Evolutionary conservation across 2,888 invertebrate species (phyloP).

Genomic region (Sisyra nigra): DNA sequence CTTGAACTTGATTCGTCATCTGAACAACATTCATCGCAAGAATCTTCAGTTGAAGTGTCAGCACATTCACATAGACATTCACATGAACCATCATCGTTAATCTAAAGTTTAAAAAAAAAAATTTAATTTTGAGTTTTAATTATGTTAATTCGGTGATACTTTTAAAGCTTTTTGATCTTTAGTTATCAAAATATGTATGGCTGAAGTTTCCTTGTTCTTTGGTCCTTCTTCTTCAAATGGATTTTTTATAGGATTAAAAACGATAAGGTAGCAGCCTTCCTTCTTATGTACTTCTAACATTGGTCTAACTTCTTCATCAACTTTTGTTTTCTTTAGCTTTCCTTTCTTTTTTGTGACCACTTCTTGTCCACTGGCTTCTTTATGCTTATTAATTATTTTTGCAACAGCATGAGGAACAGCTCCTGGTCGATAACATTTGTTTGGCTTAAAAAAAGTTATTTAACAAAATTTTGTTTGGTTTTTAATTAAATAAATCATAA

Average conservation of each 20-base stretch:
- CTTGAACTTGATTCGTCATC: conserved; percentile 28
- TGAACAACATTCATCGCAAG: conserved; percentile 19
- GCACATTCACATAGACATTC: conserved; percentile 2
- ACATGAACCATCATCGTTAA: neutral
- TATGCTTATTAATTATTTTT: conserved; percentile 18
- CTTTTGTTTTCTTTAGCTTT: conserved; percentile 26
- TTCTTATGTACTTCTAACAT: conserved; percentile 46
- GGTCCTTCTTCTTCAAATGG: conserved; percentile 44
- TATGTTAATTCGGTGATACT: too few relatives aligned
- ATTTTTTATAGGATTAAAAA: conserved; percentile 49
- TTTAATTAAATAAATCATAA: too few relatives aligned
- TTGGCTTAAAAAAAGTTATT: conserved; percentile 15
- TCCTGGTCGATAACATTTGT: conserved; percentile 41
- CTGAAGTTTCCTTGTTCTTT: conserved; percentile 44
- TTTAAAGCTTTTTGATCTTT: too few relatives aligned
- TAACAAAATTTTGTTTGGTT: too few relatives aligned
- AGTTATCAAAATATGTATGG: conserved; percentile 44
- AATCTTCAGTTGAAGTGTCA: neutral
- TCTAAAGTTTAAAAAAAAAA: neutral
- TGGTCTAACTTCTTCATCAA: conserved; percentile 28
- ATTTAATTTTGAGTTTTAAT: too few relatives aligned
- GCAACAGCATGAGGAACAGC: conserved; percentile 25
- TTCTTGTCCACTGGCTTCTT: conserved; percentile 20
- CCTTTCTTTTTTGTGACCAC: conserved; percentile 22
- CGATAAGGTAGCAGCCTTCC: conserved; percentile 45